Conservation (phyloP, 2,888 invertebrate species). For the Lasioglossum calceatum region DNA sequence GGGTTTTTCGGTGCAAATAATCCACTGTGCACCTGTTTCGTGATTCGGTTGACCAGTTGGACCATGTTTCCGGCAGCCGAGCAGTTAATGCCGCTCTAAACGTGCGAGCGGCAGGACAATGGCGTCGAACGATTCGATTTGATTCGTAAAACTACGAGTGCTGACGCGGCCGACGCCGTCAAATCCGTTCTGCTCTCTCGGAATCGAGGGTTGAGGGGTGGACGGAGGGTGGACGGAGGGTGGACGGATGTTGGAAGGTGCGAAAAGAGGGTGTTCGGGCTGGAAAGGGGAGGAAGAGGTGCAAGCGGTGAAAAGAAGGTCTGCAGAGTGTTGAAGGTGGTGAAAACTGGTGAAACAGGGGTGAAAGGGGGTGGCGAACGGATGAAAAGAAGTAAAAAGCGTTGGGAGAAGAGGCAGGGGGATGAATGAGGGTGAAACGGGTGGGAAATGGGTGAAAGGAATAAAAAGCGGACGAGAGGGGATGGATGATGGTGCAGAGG, state of each 20-base stretch:
- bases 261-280: neutral
- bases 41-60: neutral
- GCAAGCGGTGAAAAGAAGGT: neutral
- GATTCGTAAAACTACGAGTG: slow-evolving; percentile 34
- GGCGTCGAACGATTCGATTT: slow-evolving; percentile 13
- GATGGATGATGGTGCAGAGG: neutral
- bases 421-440: neutral
- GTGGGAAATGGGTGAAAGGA: neutral
- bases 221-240: neutral
- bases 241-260: neutral
- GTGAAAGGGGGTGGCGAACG: neutral
- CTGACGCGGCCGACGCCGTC: slow-evolving; percentile 46
- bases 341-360: slow-evolving; percentile 3
- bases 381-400: slow-evolving; percentile 2
- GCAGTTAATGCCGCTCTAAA: slow-evolving; percentile 27
- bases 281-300: neutral
- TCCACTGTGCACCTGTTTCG: neutral
- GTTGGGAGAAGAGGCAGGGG: neutral
- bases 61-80: slow-evolving; percentile 12
- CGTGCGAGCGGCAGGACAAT: slow-evolving; percentile 31
- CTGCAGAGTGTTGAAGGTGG: neutral
- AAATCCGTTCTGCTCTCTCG: slow-evolving; percentile 3
- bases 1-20: no score
- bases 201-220: neutral
- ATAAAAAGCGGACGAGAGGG: slow-evolving; percentile 4